Conservation (phyloP, 2,888 invertebrate genomes). For the Rhamphomyia laevipes region DNA sequence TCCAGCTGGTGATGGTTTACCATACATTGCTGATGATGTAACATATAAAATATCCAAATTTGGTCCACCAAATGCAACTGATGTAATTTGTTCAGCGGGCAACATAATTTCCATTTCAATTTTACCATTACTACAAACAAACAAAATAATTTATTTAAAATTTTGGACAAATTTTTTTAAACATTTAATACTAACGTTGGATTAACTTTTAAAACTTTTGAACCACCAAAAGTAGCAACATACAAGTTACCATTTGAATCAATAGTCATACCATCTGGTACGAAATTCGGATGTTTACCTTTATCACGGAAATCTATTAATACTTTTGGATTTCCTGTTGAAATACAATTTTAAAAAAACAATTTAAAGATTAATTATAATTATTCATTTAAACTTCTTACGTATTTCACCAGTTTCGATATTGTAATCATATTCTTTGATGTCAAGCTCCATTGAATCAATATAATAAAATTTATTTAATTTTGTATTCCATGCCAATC, state of each 20-base stretch:
- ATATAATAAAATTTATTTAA: conserved; percentile 60
- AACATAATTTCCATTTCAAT: conserved; percentile 47
- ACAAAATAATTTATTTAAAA: neutral
- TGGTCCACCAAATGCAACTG: conserved; percentile 59
- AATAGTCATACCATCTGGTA: conserved; percentile 68
- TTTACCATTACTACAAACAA: conserved; percentile 33
- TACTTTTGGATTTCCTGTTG: conserved; percentile 41
- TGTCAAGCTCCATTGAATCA: conserved; percentile 54
- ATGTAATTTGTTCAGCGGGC: conserved; percentile 61
- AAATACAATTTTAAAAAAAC: neutral
- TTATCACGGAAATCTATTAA: conserved; percentile 44
- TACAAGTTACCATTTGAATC: conserved; percentile 67
- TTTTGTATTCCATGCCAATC: conserved; percentile 60
- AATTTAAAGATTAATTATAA: too few relatives aligned
- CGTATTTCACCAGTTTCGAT: conserved; percentile 50
- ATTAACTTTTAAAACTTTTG: conserved; percentile 40
- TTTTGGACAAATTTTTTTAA: neutral
- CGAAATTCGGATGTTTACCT: conserved; percentile 33
- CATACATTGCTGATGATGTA: conserved; percentile 44
- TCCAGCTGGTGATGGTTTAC: conserved; percentile 40
- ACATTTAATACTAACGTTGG: conserved; percentile 29
- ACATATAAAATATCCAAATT: conserved; percentile 55
- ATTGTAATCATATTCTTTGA: conserved; percentile 63
- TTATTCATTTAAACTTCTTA: conserved; percentile 32
- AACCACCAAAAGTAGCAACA: conserved; percentile 62